Evolutionary conservation across 2,888 invertebrate genomes (phyloP).

Genomic region (Xestia c-nigrum): DNA sequence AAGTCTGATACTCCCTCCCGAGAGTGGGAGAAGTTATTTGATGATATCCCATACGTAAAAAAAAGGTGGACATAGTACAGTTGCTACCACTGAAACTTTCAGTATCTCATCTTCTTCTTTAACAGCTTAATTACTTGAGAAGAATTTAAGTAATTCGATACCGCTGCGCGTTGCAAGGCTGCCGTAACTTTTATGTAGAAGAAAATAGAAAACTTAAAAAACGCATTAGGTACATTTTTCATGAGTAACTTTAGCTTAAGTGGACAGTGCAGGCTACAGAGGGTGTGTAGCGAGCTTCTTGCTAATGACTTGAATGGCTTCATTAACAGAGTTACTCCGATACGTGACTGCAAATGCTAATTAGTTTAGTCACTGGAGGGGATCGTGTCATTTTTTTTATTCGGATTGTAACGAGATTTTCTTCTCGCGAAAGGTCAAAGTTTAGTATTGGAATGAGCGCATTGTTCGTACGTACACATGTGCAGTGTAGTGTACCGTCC

Average conservation of each 20-base stretch:
- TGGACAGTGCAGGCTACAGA: constrained; percentile 53
- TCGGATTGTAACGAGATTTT: constrained; percentile 42
- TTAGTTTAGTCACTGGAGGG: constrained; percentile 69
- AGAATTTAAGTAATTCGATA: constrained; percentile 25
- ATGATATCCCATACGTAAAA: too few species aligned
- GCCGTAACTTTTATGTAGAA: constrained; percentile 18
- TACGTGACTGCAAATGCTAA: constrained; percentile 80
- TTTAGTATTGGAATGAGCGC: constrained; percentile 68
- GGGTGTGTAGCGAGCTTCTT: constrained; percentile 66
- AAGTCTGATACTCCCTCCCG: too few species aligned
- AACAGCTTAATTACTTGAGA: constrained; percentile 12
- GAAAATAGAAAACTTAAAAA: constrained; percentile 55
- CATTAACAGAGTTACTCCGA: constrained; percentile 79
- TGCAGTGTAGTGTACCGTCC: constrained; percentile 72
- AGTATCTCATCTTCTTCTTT: neutral
- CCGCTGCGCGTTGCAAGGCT: constrained; percentile 16
- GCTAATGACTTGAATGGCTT: constrained; percentile 83
- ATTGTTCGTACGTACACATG: constrained; percentile 79
- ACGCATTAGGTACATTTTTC: constrained; percentile 62
- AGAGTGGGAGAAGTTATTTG: too few species aligned
- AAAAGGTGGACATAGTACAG: neutral
- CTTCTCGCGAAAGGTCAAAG: constrained; percentile 70
- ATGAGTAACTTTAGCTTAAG: constrained; percentile 56
- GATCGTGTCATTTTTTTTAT: constrained; percentile 62
- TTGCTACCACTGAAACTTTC: neutral